phyloP scores from a whole-genome alignment of 2,888 invertebrate genomes.

The Plagodis dolabraria region DNA sequence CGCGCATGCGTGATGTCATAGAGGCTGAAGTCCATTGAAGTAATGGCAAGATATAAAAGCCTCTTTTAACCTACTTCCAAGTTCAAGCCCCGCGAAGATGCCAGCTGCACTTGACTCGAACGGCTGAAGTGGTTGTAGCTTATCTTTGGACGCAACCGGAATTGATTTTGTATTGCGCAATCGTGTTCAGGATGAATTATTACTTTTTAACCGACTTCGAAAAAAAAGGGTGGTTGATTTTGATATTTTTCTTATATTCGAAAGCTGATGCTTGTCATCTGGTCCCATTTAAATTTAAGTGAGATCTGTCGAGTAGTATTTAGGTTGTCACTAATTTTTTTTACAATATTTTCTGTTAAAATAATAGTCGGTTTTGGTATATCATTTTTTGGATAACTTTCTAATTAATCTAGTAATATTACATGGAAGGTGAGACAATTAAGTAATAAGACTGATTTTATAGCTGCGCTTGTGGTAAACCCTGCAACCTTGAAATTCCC shows the following conservation, averaged over 20 bases:
- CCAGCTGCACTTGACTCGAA: constrained; percentile 42
- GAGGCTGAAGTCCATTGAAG: constrained; percentile 22
- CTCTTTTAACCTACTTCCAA: constrained; percentile 55
- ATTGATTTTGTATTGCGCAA: constrained; percentile 32
- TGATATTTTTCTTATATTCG: too few species aligned
- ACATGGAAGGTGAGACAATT: too few species aligned
- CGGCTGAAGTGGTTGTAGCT: constrained; percentile 26
- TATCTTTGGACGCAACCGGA: constrained; percentile 34
- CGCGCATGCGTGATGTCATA: constrained; percentile 39
- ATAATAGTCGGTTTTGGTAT: too few species aligned
- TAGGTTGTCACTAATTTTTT: neutral
- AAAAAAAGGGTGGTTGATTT: neutral
- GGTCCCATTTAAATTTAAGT: too few species aligned
- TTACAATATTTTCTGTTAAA: too few species aligned
- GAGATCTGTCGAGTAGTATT: neutral
- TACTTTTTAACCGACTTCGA: neutral
- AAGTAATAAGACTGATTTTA: too few species aligned
- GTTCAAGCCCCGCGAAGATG: constrained; percentile 37
- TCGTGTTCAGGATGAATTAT: constrained; percentile 10
- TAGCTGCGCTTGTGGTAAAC: too few species aligned
- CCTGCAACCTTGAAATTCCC: too few species aligned
- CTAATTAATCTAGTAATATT: neutral
- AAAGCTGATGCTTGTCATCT: too few species aligned
- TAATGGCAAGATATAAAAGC: constrained; percentile 41
- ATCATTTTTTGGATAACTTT: neutral